Evolutionary conservation across 2,797 vertebrate genomes (phyloP), one percentile per base, ranked within the genome.

Genomic region (Halcyon badia): DNA sequence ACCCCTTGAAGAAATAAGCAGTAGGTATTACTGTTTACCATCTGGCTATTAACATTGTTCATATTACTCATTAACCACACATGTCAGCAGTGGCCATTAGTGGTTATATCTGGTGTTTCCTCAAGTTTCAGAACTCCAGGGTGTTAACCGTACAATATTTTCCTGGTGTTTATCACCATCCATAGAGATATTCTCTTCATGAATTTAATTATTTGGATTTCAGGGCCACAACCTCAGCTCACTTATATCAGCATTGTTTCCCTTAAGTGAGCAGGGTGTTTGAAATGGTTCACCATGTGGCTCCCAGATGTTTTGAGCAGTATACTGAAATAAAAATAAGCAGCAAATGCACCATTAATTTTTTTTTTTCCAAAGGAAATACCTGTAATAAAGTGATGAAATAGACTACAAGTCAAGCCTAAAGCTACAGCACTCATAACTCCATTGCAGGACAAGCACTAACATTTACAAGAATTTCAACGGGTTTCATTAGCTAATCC

Each of bases 1-100:
- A 97, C 76, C 17, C 99, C 99, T 99, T 68, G 65, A 80, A 82
- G 95, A 64, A 83, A 76, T 77, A 83, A 92, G 98, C 11, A 92
- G 98, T 11, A 52, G 24, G 33, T 54, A 24, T 70, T 68, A n/a
- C 10, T 72, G 21, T 69, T 90, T 60, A 68, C 18, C 22, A 68
- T 69, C 14, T 48, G 22, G 30, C 5, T 52, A 24, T 49, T 66
- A 86, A 75, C 48, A 51, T 9, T 24, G 46, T 10, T 90, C 48
- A 11, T 7, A 33, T 31, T 21, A 28, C 49, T 69, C 13, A 70
- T 37, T 46, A 87, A 44, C 2, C 81, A 37, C 49, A 79, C 81
- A 66, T 54, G 16, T 20, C 17, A 83, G 83, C 30, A 46, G 39
- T 31, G 42, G 28, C 8, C 20, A 18, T 48, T 80, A 49, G 7